Base-by-base conservation (phyloP, 2,113 vertebrate species). In the Tor tambroides region DNA sequence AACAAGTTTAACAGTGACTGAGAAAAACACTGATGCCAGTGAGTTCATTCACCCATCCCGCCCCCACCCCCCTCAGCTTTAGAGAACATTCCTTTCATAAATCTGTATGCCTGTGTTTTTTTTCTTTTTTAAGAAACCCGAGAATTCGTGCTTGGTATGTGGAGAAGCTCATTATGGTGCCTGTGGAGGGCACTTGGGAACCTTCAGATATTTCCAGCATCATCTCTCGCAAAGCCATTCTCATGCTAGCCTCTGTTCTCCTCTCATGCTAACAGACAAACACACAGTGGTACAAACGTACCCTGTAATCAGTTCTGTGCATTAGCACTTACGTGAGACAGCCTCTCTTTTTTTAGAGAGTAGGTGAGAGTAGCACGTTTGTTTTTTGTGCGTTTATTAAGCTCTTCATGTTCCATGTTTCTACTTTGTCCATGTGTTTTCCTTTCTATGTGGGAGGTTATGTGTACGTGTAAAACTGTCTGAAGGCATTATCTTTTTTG, bases 51-150 rank as follows among this genome's bases (percentile, higher is more conserved):
- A 91, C 82, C 86, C 38, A 63, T 59, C 81, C 80, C 79, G 76
- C 56, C 83, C 85, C 84, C 84, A 61, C 86, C 88, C 87, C 92
- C 89, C 88, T 59, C 32, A 38, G 82, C 69, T 59, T 74, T 74
- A 84, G 49, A 88, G 90, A 91, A 80, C 93, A 94, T 95, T 95
- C 93, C 92, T 94, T 88, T 92, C 90, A 93, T 93, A 94, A 93
- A 93, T 92, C 83, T 92, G 89, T 88, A 84, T 77, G 75, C 83
- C 69, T 23, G 86, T 83, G 87, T 90, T 8, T 80, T 49, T 28
- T 79, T 75, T 12, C 74, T 67, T 82, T 78, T 85, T 54, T 82
- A 90, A 91, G 90, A 91, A 93, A 91, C 85, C 32, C 8, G 85
- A 93, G 90, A 89, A 90, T 76, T 67, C 11, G 5, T 38, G 28